phyloP scores from a whole-genome alignment of 2,797 vertebrate genomes.

The Malacoraja senta region DNA sequence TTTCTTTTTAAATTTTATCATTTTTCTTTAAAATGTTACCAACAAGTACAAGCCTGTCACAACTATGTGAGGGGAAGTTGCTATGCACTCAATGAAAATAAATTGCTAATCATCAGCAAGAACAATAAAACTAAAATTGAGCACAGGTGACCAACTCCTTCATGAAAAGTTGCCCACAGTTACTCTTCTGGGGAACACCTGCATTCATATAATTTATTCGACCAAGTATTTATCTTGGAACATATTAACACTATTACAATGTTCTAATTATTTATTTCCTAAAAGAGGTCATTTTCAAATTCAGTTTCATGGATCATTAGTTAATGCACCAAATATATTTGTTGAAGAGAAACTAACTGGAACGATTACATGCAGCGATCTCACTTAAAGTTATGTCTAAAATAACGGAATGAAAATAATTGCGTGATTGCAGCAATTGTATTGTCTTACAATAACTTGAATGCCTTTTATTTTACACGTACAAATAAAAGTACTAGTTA shows the following conservation, averaged over 20 bases:
- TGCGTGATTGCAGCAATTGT: not conserved
- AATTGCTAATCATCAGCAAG: not conserved
- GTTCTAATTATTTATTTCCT: not conserved
- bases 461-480: not conserved
- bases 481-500: not conserved
- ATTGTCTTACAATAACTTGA: not conserved
- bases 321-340: not conserved
- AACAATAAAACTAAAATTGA: constrained; percentile 2
- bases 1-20: too few species aligned
- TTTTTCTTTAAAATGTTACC: not conserved
- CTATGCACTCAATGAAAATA: not conserved
- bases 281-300: not conserved
- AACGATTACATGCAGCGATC: not conserved
- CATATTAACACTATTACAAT: not conserved
- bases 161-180: not conserved
- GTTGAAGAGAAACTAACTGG: not conserved
- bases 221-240: not conserved
- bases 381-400: not conserved
- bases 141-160: not conserved
- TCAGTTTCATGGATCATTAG: not conserved
- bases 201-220: not conserved
- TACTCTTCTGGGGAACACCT: not conserved
- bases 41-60: not conserved
- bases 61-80: not conserved
- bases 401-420: not conserved